A percentile compares a stretch with the other conserved stretches of the same genome.
phyloP scores from a whole-genome alignment of 1,140 invertebrate species.

The Bursaphelenchus mucronatus region DNA sequence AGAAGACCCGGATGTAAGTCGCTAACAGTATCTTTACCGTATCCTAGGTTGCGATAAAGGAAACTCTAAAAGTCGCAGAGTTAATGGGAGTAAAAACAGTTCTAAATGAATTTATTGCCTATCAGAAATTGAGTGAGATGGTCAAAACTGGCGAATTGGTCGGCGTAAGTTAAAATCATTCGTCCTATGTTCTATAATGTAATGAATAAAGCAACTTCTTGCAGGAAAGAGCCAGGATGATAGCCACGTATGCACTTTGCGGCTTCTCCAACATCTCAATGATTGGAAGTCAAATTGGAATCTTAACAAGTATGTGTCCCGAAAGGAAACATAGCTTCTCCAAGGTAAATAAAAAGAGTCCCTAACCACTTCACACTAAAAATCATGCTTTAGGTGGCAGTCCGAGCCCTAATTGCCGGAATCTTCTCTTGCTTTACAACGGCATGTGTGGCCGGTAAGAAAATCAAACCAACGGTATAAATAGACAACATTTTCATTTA shows the following conservation, averaged over 20 bases:
- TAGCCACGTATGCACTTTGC: constrained; percentile 86
- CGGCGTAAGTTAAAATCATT: not conserved
- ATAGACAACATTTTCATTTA: too few species aligned
- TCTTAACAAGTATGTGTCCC: constrained; percentile 42
- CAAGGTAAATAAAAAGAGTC: constrained; percentile 40
- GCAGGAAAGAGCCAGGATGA: constrained; percentile 68
- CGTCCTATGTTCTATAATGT: constrained; percentile 63
- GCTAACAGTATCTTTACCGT: not conserved
- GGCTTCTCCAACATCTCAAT: constrained; percentile 88
- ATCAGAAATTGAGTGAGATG: constrained; percentile 69
- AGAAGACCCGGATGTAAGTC: constrained; percentile 22
- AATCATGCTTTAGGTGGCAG: constrained; percentile 28
- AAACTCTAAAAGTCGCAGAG: constrained; percentile 68
- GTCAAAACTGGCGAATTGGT: constrained; percentile 6
- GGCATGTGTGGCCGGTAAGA: constrained; percentile 45
- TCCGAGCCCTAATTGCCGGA: constrained; percentile 44
- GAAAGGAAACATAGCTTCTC: constrained; percentile 39
- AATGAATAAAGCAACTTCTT: not conserved
- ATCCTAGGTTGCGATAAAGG: constrained; percentile 33
- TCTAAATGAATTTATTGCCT: constrained; percentile 86
- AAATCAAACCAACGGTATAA: too few species aligned
- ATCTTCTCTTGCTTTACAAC: constrained; percentile 50
- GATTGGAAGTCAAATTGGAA: constrained; percentile 67
- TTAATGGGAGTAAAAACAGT: constrained; percentile 82
- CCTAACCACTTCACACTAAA: not conserved